Evolutionary conservation across 2,113 vertebrate species (phyloP), one percentile per base, ranked within the genome.

Genomic region (Catagonus wagneri): DNA sequence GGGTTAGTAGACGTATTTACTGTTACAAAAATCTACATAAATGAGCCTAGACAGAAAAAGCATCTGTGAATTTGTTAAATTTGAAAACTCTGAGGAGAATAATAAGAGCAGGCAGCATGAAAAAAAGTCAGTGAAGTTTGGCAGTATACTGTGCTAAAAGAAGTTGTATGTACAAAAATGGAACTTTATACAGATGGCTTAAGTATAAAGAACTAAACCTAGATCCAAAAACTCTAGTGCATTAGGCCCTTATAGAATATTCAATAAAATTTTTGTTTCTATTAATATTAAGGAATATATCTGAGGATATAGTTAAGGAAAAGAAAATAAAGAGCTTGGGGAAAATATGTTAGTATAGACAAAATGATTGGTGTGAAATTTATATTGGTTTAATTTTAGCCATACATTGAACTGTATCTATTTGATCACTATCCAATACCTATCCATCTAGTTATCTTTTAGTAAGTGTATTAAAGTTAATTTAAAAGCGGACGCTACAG

Each of bases 41-140:
- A 97, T 95, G 95, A 97, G 94, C 96, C 95, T 97, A 96, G 97
- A 97, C 89, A 68, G 93, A 97, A 93, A 96, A 97, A 97, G 96
- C 96, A 97, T 98, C 97, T 98, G 97, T 98, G 97, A 96, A 96
- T 97, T 97, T 96, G 94, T 98, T 98, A 98, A 97, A 98, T 97
- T 97, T 97, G 96, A 98, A 98, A 98, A 97, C 94, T 97, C 97
- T 94, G 91, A 95, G 69, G 93, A 96, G 96, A 97, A 96, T 97
- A 97, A 98, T 97, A 98, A 97, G 97, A 97, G 92, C 94, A 97
- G 93, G 93, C 96, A 96, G 93, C 50, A 85, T 52, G 88, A 69
- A 93, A 95, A 96, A 94, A 88, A 89, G 79, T 87, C 96, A 91
- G 93, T 81, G 95, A 93, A 96, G 20, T 91, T 97, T 98, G 97